Conservation (phyloP, 2,888 invertebrate genomes). For the Hydriomena furcata region DNA sequence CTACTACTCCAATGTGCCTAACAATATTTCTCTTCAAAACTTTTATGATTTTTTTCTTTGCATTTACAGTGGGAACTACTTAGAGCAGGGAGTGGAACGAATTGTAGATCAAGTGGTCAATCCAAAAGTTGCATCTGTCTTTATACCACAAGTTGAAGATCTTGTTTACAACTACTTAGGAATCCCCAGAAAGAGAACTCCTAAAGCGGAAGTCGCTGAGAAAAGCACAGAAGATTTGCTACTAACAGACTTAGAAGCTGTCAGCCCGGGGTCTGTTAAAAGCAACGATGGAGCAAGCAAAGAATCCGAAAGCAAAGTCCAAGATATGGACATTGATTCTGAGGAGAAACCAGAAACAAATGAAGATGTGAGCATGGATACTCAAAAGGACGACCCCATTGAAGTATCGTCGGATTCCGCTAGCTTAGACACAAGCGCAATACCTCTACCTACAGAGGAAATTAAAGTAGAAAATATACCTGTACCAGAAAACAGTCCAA, state of each 20-base stretch:
- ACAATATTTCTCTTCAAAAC: too few species aligned
- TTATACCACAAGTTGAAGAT: conserved; percentile 95
- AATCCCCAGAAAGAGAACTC: conserved; percentile 86
- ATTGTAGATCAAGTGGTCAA: conserved; percentile 98
- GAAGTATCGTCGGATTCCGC: conserved; percentile 32
- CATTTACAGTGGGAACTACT: conserved; percentile 89
- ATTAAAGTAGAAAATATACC: conserved; percentile 59
- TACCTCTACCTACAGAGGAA: conserved; percentile 62
- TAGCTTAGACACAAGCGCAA: conserved; percentile 57
- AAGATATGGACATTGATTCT: conserved; percentile 51
- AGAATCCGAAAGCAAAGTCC: conserved; percentile 44
- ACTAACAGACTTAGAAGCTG: conserved; percentile 91
- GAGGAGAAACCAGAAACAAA: conserved; percentile 45
- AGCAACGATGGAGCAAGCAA: conserved; percentile 66
- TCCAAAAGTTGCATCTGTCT: conserved; percentile 94
- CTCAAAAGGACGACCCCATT: conserved; percentile 29
- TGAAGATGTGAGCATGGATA: conserved; percentile 23
- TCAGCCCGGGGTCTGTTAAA: conserved; percentile 91
- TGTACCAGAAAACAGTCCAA: conserved; percentile 80
- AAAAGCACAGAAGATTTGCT: conserved; percentile 80
- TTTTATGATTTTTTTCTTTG: not conserved
- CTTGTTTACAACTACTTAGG: conserved; percentile 94
- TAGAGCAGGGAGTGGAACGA: conserved; percentile 95
- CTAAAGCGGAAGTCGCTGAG: conserved; percentile 59
- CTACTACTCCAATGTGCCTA: too few species aligned